These are phyloP conservation scores for Bambusicola thoracicus DNA, from an alignment of 2,113 vertebrate genomes.

Conservation along the genomic window DNA sequence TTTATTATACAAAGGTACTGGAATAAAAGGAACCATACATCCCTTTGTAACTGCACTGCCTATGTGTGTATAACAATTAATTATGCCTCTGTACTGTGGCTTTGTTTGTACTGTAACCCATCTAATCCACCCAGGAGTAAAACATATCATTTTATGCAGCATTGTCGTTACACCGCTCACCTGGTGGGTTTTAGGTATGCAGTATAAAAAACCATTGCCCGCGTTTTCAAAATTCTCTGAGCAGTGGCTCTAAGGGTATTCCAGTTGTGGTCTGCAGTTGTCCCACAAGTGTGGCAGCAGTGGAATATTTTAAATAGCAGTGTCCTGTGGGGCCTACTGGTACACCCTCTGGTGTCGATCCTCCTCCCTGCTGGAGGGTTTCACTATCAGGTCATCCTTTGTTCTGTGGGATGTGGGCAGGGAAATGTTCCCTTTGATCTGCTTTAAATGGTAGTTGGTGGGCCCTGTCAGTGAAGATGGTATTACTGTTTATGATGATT, in stretches of 20 bases:
- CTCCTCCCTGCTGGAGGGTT: not conserved
- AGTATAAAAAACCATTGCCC: slow-evolving; percentile 42
- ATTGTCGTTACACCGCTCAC: slow-evolving; percentile 40
- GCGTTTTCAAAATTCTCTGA: not conserved
- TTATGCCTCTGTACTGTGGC: slow-evolving; percentile 67
- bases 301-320: slow-evolving; percentile 19
- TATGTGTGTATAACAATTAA: slow-evolving; percentile 56
- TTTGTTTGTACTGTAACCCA: slow-evolving; percentile 73
- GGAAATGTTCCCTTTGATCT: not conserved
- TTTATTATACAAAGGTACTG: slow-evolving; percentile 84
- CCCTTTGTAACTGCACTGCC: slow-evolving; percentile 75
- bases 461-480: not conserved
- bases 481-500: not conserved
- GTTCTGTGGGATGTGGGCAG: not conserved
- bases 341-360: not conserved
- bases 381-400: not conserved
- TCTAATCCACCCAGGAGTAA: slow-evolving; percentile 63
- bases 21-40: slow-evolving; percentile 73
- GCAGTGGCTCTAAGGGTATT: not conserved
- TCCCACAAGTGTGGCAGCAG: not conserved
- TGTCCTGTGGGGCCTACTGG: not conserved
- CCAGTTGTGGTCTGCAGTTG: slow-evolving; percentile 32
- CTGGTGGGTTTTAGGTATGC: slow-evolving; percentile 57
- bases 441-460: not conserved
- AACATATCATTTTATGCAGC: slow-evolving; percentile 35